Conservation (phyloP, 2,797 vertebrate genomes). For the Sebastes kiyomatsui region DNA sequence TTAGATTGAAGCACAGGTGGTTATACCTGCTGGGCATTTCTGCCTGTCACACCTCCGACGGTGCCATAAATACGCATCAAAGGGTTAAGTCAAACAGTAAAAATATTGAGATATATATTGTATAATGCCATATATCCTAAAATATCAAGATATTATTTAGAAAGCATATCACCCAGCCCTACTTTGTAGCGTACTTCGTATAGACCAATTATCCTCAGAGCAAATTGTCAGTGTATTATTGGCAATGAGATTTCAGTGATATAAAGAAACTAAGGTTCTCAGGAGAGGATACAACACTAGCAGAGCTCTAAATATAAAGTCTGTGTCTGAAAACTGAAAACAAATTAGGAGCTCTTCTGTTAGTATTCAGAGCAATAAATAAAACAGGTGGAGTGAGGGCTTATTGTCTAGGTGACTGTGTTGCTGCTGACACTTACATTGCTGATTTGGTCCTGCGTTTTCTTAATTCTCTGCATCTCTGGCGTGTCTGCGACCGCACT, state of each 20-base stretch:
- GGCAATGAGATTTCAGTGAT: not conserved
- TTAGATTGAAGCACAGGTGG: no score
- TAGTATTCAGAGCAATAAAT: not conserved
- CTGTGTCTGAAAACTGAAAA: not conserved
- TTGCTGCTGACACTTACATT: slow-evolving; percentile 84
- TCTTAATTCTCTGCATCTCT: slow-evolving; percentile 94
- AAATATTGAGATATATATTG: no score
- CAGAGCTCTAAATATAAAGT: not conserved
- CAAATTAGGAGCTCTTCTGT: not conserved
- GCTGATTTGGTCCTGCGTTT: slow-evolving; percentile 97
- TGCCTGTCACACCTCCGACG: no score
- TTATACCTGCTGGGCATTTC: no score
- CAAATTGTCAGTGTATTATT: slow-evolving; percentile 1
- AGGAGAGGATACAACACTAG: not conserved
- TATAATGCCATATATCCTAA: no score
- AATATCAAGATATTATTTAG: no score
- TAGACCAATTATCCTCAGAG: not conserved
- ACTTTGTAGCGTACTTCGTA: not conserved
- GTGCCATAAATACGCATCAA: no score
- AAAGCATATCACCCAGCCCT: no score
- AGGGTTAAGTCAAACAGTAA: no score
- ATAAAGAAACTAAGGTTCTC: not conserved
- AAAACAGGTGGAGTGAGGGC: not conserved
- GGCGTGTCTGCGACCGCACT: slow-evolving; percentile 94
- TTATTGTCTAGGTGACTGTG: not conserved